Conservation (phyloP, 2,797 vertebrate species). For the Pangasius mekongensis region DNA sequence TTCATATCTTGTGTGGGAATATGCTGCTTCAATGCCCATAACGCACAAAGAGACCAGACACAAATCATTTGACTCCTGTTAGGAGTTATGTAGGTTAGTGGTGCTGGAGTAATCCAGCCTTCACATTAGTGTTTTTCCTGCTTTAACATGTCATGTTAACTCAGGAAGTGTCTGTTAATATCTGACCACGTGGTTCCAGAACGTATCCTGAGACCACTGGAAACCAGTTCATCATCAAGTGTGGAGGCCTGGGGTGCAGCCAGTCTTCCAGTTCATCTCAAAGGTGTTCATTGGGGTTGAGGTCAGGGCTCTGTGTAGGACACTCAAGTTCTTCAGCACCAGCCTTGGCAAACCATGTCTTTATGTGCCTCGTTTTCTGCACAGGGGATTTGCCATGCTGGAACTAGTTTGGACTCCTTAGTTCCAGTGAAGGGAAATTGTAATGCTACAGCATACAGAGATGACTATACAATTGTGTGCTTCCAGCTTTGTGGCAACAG, state of each 20-base stretch:
- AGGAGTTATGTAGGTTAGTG: not conserved
- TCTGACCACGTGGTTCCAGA: not conserved
- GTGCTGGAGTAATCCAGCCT: not conserved
- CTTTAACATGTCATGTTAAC: not conserved
- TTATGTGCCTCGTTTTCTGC: not conserved
- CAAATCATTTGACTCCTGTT: not conserved
- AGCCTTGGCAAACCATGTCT: not conserved
- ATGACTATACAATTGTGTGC: not conserved
- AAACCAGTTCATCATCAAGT: not conserved
- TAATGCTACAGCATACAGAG: not conserved
- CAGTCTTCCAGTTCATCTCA: no score
- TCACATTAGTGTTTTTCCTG: not conserved
- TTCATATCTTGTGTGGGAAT: not conserved
- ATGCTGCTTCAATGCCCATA: not conserved
- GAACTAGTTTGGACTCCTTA: not conserved
- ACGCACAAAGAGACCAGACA: not conserved
- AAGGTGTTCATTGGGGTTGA: not conserved
- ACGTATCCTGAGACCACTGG: not conserved
- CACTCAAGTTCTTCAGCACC: not conserved
- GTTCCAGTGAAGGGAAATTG: not conserved
- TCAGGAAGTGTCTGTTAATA: not conserved
- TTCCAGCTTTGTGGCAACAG: not conserved
- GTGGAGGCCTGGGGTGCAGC: not conserved
- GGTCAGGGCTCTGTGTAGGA: not conserved
- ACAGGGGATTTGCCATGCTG: not conserved